Evolutionary conservation across 2,113 vertebrate genomes (phyloP).

Genomic region (Ariopsis seemanni): DNA sequence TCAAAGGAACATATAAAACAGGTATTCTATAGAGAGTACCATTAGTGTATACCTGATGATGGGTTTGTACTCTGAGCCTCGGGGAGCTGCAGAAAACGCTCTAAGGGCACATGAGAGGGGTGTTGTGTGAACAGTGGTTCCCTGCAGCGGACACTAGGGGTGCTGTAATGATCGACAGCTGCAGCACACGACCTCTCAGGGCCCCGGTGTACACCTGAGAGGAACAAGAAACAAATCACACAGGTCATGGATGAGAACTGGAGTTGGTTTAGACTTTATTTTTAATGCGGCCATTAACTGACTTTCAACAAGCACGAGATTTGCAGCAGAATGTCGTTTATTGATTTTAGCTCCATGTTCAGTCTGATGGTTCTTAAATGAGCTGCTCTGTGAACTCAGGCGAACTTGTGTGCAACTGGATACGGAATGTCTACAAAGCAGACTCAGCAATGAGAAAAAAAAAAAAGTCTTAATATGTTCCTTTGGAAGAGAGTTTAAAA

Average conservation of each 20-base stretch:
- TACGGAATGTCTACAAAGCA: neutral
- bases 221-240: slow-evolving; percentile 22
- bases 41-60: slow-evolving; percentile 68
- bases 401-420: neutral
- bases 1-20: neutral
- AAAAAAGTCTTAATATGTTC: neutral
- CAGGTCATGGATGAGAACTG: neutral
- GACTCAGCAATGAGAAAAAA: neutral
- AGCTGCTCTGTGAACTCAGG: neutral
- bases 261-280: neutral
- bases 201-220: slow-evolving; percentile 69
- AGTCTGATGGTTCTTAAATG: neutral
- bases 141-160: slow-evolving; percentile 74
- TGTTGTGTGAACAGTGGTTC: slow-evolving; percentile 80
- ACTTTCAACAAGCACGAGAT: neutral
- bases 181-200: slow-evolving; percentile 66
- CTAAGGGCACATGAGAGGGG: slow-evolving; percentile 84
- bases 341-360: slow-evolving; percentile 6
- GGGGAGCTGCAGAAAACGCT: slow-evolving; percentile 87
- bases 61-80: slow-evolving; percentile 72
- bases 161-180: slow-evolving; percentile 68
- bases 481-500: neutral
- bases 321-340: neutral
- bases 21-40: neutral
- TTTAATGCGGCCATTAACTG: neutral